Evolutionary conservation across 2,797 vertebrate genomes (phyloP), one percentile per base, ranked within the genome.

Genomic region (Anguilla pacifica): DNA sequence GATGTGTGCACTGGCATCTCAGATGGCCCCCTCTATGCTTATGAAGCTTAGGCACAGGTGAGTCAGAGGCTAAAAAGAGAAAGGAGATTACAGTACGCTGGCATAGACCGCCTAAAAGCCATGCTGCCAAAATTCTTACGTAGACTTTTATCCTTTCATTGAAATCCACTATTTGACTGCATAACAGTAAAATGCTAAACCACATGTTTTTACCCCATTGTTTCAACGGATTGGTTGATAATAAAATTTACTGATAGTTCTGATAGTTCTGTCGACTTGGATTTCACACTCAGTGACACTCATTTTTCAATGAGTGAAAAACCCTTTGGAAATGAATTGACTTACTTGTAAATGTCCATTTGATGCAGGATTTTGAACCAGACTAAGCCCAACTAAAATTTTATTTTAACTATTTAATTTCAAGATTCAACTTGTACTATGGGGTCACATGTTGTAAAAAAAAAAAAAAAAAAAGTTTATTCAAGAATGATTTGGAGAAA

Each of bases 21-120:
- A 25, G 67, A 87, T 77, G 88, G 89, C 74, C 70, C 70, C 22
- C 82, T 81, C 39, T 85, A 39, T 51, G 86, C 85, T 83, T 70
- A 84, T 57, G 2, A 82, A 88, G 87, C 85, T 88, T 83, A 79
- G 55, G 85, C n/a, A 87, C 86, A 89, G 87, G 89, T 72, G 86
- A 92, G 83, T 90, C 89, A 91, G 86, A 85, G 67, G 85, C 85
- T 86, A 89, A 87, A 92, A 87, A 85, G 53, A 87, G 83, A 84
- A 88, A 84, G 51, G 46, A 55, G 83, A 88, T 88, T 88, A 87
- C 61, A 82, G 83, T 39, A 83, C 46, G 67, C 3, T 39, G 55
- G 55, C 39, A 55, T 25, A 61, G 84, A 86, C 46, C 17, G 31
- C 28, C 51, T 28, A 59, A n/a, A 67, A 57, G 49, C 19, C 9